Conservation (phyloP, 2,888 invertebrate species). For the Xanthia icteritia region DNA sequence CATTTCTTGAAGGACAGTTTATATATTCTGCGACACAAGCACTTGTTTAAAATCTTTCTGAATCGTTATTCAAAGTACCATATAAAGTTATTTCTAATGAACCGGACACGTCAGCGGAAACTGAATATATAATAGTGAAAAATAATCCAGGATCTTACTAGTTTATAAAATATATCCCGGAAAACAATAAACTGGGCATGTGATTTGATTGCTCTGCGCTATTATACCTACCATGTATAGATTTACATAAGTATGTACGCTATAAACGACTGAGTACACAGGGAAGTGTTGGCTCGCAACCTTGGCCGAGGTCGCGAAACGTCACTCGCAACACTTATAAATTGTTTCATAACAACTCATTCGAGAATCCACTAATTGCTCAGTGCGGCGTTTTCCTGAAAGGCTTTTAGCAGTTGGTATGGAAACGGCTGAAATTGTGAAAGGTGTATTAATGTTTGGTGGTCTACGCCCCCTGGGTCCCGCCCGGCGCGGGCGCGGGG, state of each 20-base stretch:
- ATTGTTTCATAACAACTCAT: constrained; percentile 84
- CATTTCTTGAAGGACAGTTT: constrained; percentile 52
- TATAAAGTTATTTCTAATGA: constrained; percentile 5
- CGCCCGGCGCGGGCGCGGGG: constrained; percentile 47
- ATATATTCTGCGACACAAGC: constrained; percentile 15
- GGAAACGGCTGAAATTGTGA: constrained; percentile 70
- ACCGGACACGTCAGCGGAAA: constrained; percentile 24
- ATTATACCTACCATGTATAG: constrained; percentile 67
- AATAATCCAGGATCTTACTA: constrained; percentile 23
- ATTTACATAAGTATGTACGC: constrained; percentile 76
- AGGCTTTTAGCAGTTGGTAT: constrained; percentile 67
- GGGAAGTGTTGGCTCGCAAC: constrained; percentile 87
- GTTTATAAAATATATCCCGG: constrained; percentile 66
- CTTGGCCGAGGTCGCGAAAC: constrained; percentile 88
- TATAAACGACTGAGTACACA: constrained; percentile 86
- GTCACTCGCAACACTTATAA: constrained; percentile 87
- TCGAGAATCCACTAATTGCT: constrained; percentile 74
- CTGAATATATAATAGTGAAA: constrained; percentile 15
- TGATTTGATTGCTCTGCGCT: constrained; percentile 72
- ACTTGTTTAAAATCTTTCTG: constrained; percentile 13
- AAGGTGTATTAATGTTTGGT: constrained; percentile 64
- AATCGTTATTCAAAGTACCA: background rate
- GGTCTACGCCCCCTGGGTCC: constrained; percentile 61
- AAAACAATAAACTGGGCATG: constrained; percentile 68
- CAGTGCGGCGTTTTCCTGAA: constrained; percentile 63